Conservation (phyloP, 1,140 invertebrate species). For the Atta texana region DNA sequence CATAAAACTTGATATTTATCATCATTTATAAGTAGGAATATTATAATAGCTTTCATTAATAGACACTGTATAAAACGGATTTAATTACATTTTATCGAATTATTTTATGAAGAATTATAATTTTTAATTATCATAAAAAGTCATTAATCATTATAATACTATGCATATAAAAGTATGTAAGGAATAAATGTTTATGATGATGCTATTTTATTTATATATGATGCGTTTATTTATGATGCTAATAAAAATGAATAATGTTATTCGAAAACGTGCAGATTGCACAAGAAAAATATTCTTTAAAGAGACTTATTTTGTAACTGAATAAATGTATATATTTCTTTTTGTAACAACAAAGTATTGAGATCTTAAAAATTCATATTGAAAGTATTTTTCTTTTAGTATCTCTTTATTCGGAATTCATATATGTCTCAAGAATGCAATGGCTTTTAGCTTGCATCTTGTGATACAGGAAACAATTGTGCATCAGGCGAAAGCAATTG, state of each 20-base stretch:
- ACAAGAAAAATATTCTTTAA: not conserved
- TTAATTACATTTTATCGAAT: not conserved
- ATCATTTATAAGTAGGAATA: not conserved
- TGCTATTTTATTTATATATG: no score
- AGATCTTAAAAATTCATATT: no score
- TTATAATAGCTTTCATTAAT: not conserved
- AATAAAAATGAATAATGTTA: not conserved
- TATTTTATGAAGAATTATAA: not conserved
- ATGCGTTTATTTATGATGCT: not conserved
- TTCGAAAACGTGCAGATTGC: not conserved
- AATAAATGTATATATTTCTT: slow-evolving; percentile 1
- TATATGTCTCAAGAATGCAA: not conserved
- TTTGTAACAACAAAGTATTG: not conserved
- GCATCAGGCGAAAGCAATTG: slow-evolving; percentile 34
- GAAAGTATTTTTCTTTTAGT: not conserved
- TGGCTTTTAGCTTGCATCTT: not conserved
- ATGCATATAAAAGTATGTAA: not conserved
- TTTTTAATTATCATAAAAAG: not conserved
- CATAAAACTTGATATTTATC: not conserved
- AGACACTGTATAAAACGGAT: not conserved
- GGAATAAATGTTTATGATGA: not conserved
- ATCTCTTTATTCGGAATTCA: not conserved
- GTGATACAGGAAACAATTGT: slow-evolving; percentile 60
- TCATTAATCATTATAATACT: not conserved
- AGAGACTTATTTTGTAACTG: not conserved